phyloP scores from a whole-genome alignment of 2,113 vertebrate genomes.

The Gymnorhina tibicen region DNA sequence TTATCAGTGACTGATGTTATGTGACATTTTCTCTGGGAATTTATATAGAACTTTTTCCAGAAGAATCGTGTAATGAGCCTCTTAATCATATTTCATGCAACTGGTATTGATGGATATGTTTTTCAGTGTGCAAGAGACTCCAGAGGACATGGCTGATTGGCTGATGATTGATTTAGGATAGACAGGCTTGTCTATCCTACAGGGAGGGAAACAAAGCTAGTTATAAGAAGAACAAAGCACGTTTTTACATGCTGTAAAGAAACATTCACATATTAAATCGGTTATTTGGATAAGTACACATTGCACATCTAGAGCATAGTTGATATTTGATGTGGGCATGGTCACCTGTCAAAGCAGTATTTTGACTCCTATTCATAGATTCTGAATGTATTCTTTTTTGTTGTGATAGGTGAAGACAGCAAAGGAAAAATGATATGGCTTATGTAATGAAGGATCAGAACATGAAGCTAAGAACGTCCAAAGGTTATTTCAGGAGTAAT shows the following conservation, averaged over 20 bases:
- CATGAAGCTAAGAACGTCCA: not conserved
- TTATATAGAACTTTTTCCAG: conserved; percentile 16
- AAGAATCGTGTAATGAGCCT: conserved; percentile 10
- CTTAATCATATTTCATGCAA: conserved; percentile 18
- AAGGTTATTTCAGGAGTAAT: not conserved
- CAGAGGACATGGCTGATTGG: not conserved
- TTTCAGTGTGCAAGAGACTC: not conserved
- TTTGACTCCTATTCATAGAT: not conserved
- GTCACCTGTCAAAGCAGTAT: not conserved
- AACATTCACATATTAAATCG: not conserved
- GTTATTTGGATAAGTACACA: not conserved
- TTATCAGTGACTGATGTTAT: conserved; percentile 22
- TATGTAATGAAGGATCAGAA: not conserved
- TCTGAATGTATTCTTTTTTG: not conserved
- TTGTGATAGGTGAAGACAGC: not conserved
- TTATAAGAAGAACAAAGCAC: not conserved
- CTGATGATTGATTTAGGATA: conserved; percentile 16
- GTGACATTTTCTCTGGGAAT: conserved; percentile 34
- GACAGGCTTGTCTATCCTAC: not conserved
- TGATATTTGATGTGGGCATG: not conserved
- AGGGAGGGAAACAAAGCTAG: not conserved
- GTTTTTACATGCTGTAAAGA: not conserved
- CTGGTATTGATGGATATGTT: conserved; percentile 38
- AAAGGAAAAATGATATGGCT: not conserved
- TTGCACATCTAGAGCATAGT: not conserved